Evolutionary conservation across 2,797 vertebrate species (phyloP), one percentile per base, ranked within the genome.

Genomic region (Scolopax rusticola): DNA sequence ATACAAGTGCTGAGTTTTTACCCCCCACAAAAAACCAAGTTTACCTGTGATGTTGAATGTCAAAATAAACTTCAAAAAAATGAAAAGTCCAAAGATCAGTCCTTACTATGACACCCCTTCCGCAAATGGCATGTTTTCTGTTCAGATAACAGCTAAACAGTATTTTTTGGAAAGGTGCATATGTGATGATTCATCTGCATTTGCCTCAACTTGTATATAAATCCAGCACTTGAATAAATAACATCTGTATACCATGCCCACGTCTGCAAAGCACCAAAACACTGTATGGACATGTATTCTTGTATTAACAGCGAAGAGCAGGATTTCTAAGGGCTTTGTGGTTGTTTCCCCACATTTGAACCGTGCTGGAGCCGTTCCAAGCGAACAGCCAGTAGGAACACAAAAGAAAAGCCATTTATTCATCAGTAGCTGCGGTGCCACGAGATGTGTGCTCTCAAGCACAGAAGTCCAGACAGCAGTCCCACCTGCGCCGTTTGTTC

Each of bases 141-240:
- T 85, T 80, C 84, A 43, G 14, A 50, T 64, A 69, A 70, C 18
- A 82, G 60, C 64, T 91, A 87, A 75, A 68, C 30, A 74, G 12
- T 64, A 48, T 79, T 77, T 95, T 85, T 70, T 89, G 53, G 43
- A 92, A 63, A 93, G 41, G 13, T 82, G 36, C 53, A 67, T 54
- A 38, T 41, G 40, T 59, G 56, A 81, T 93, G 83, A 94, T 51
- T 93, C 88, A 91, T 70, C 38, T 64, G 20, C 1, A 0, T 93
- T 87, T 94, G 90, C 61, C 90, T 80, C 51, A 91, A 67, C 85
- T 65, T 4, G 86, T 77, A 91, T n/a, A 89, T 65, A 32, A 67
- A 96, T 60, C 51, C 51, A 83, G 32, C 19, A 32, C 53, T 93
- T 75, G 78, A 91, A 92, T 30, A 93, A 94, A 85, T 60, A 95